Evolutionary conservation across 2,113 vertebrate genomes (phyloP).

Genomic region (Leptosomus discolor): DNA sequence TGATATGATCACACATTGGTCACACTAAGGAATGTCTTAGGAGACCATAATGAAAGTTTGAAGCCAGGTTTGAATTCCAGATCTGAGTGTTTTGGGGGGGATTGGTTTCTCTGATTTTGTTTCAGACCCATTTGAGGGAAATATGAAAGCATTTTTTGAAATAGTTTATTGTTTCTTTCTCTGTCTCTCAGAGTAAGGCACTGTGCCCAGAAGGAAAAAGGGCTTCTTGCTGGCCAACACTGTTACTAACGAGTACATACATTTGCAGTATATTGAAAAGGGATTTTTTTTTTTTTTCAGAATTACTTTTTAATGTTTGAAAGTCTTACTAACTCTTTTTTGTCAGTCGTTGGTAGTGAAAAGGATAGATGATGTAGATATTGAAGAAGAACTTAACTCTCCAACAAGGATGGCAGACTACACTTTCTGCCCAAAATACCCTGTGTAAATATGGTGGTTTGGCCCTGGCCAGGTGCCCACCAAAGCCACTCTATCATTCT

Average conservation of each 20-base stretch:
- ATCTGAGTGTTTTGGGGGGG: neutral
- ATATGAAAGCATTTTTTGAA: neutral
- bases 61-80: neutral
- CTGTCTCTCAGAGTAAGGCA: neutral
- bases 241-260: neutral
- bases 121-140: neutral
- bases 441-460: no score
- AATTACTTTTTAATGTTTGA: neutral
- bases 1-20: neutral
- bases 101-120: neutral
- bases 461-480: no score
- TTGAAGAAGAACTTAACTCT: neutral
- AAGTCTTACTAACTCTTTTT: neutral
- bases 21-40: neutral
- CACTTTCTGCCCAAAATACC: neutral
- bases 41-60: neutral
- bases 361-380: neutral
- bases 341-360: neutral
- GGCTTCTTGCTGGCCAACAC: neutral
- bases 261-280: neutral
- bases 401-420: neutral
- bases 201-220: neutral
- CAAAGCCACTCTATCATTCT: no score
- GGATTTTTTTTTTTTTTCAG: neutral
- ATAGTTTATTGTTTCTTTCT: neutral